phyloP scores from a whole-genome alignment of 2,888 invertebrate genomes.

The Diplolepis rosae region DNA sequence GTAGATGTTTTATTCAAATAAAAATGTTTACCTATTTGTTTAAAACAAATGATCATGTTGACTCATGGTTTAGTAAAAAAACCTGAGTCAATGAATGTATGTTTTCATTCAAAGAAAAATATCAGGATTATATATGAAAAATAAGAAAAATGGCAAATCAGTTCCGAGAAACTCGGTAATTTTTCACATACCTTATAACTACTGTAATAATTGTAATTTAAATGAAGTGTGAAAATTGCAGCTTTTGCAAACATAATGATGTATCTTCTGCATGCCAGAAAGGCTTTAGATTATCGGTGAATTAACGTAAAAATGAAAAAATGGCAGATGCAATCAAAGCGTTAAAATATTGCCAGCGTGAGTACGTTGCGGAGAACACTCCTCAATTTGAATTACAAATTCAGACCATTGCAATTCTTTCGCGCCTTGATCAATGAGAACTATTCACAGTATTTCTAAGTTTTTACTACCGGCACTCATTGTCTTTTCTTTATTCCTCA shows the following conservation, averaged over 20 bases:
- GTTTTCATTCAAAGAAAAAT: too few species aligned
- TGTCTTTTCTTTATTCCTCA: background rate
- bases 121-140: too few species aligned
- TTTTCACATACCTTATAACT: background rate
- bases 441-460: background rate
- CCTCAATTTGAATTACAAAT: constrained; percentile 55
- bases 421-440: background rate
- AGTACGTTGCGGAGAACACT: constrained; percentile 23
- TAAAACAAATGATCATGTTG: too few species aligned
- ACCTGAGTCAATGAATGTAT: too few species aligned
- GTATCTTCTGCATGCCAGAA: background rate
- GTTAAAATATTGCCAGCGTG: constrained; percentile 33
- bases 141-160: too few species aligned
- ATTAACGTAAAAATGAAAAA: background rate
- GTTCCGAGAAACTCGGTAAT: background rate
- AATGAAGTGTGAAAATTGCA: background rate
- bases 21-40: too few species aligned
- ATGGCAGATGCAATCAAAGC: background rate
- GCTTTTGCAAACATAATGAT: background rate
- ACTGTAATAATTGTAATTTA: too few species aligned
- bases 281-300: background rate
- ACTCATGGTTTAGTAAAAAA: too few species aligned
- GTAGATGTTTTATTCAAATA: too few species aligned
- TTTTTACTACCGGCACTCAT: background rate
- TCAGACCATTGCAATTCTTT: constrained; percentile 37